Evolutionary conservation across 1,140 invertebrate genomes (phyloP).

Genomic region (Lethrus apterus): DNA sequence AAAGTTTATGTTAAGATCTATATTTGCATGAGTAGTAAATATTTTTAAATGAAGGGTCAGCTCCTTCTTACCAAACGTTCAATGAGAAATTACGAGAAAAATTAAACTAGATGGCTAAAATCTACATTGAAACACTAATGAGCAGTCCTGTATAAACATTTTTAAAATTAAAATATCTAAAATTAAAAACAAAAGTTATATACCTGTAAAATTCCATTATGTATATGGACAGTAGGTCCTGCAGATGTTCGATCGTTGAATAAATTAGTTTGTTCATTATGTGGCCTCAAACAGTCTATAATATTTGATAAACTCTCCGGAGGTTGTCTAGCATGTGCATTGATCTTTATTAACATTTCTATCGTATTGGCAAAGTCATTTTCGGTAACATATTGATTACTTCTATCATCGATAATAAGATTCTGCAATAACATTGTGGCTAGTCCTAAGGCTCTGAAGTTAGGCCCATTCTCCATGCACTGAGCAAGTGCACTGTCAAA

Average conservation of each 20-base stretch:
- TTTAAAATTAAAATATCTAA: too few relatives aligned
- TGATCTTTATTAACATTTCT: constrained; percentile 68
- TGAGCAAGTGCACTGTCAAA: constrained; percentile 82
- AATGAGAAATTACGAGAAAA: too few relatives aligned
- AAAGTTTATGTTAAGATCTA: too few relatives aligned
- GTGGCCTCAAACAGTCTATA: constrained; percentile 67
- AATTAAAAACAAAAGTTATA: too few relatives aligned
- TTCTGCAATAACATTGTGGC: constrained; percentile 87
- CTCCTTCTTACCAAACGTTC: too few relatives aligned
- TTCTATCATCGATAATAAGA: constrained; percentile 78
- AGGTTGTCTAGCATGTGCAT: constrained; percentile 62
- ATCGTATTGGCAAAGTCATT: constrained; percentile 79
- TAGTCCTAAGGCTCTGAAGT: constrained; percentile 76
- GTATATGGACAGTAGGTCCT: constrained; percentile 82
- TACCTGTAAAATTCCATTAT: constrained; percentile 81
- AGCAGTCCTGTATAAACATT: too few relatives aligned
- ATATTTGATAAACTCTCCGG: constrained; percentile 73
- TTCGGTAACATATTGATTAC: constrained; percentile 69
- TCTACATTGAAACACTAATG: too few relatives aligned
- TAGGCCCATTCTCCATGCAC: constrained; percentile 80
- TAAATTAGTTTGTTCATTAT: constrained; percentile 58
- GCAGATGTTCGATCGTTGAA: constrained; percentile 62
- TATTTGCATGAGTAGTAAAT: too few relatives aligned
- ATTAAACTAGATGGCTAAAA: too few relatives aligned
- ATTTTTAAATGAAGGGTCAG: too few relatives aligned